Evolutionary conservation across 2,113 vertebrate species (phyloP).

Genomic region (Spizaetus ornatus): DNA sequence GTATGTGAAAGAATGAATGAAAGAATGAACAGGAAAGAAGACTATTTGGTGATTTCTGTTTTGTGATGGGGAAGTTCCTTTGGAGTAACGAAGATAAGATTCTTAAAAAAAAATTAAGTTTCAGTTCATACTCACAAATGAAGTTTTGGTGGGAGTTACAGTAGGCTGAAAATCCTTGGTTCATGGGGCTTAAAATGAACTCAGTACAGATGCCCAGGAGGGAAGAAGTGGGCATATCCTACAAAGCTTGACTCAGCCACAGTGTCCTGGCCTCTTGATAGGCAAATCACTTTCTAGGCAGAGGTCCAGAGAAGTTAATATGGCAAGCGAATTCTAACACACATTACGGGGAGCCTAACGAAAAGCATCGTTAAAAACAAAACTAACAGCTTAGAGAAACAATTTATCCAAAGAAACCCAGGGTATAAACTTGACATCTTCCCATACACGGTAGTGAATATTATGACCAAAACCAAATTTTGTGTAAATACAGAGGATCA

Average conservation of each 20-base stretch:
- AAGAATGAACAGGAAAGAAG: neutral
- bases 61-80: neutral
- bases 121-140: neutral
- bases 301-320: neutral
- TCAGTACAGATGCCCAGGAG: neutral
- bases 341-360: rapidly evolving
- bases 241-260: neutral
- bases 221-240: neutral
- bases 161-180: neutral
- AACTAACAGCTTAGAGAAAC: neutral
- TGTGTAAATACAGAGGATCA: neutral
- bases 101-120: neutral
- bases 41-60: neutral
- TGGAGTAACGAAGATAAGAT: neutral
- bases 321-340: neutral
- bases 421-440: neutral
- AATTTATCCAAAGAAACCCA: neutral
- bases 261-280: neutral
- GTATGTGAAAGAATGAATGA: neutral
- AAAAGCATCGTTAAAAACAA: neutral
- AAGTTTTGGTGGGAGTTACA: neutral
- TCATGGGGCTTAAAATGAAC: neutral
- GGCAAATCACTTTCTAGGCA: neutral
- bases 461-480: neutral
- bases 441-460: neutral